phyloP scores from a whole-genome alignment of 2,113 vertebrate genomes.

The Phoxinus phoxinus region DNA sequence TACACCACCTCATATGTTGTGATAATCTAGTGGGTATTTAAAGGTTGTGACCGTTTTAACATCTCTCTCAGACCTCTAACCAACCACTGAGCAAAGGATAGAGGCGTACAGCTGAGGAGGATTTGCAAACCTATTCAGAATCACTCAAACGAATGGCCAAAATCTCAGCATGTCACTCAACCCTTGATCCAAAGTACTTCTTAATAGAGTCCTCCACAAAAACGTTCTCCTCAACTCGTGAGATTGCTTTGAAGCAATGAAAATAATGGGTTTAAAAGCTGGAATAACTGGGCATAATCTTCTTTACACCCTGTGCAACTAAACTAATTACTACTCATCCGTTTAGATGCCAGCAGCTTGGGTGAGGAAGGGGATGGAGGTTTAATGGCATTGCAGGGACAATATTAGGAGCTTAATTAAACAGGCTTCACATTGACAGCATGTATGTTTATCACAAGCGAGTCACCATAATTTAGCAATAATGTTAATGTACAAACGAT shows the following conservation, averaged over 20 bases:
- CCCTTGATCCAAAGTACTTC: conserved; percentile 14
- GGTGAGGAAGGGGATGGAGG: background rate
- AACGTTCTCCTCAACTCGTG: background rate
- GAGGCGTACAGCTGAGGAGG: background rate
- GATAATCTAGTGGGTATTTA: background rate
- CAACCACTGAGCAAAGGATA: background rate
- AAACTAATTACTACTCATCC: conserved; percentile 33
- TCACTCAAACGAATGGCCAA: conserved; percentile 4
- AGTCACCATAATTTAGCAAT: background rate
- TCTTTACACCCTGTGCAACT: conserved; percentile 38
- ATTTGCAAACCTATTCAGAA: conserved; percentile 15
- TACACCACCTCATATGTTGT: background rate
- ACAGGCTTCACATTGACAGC: too few relatives aligned
- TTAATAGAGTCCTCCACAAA: conserved; percentile 14
- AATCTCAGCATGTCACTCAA: conserved; percentile 16
- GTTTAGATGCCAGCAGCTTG: background rate
- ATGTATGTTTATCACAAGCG: background rate
- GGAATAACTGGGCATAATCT: conserved; percentile 40
- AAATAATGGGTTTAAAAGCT: conserved; percentile 35
- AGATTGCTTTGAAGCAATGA: background rate
- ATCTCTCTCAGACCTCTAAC: background rate
- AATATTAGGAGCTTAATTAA: background rate
- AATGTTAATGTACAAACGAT: background rate
- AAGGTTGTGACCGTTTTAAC: conserved; percentile 1
- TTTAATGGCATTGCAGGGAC: background rate